Evolutionary conservation across 2,113 vertebrate species (phyloP), one percentile per base, ranked within the genome.

Genomic region (Pollimyrus isidori): DNA sequence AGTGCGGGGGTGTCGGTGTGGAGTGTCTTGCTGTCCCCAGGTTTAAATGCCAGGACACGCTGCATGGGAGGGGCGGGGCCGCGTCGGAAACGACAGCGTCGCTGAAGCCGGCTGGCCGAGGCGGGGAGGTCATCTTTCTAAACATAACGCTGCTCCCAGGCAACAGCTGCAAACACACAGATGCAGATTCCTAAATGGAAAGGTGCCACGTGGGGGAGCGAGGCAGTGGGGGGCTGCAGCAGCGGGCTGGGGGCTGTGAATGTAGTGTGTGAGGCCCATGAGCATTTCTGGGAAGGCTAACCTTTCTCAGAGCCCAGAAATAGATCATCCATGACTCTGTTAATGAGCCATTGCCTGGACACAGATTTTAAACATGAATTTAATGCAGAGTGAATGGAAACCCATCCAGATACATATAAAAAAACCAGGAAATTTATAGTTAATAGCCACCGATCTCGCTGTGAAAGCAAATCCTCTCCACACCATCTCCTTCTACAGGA

Each of bases 151-250:
- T 46, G 88, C 46, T 89, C n/a, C 88, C 88, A 58, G 76, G 88
- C 76, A 84, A 84, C 88, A 58, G 35, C n/a, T 62, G 49, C 88
- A 89, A 89, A 84, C 76, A 89, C 88, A 89, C 23, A 89, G 26
- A 82, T 39, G n/a, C 88, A 56, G 42, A 84, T 62, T 49, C 76
- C 80, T 58, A 52, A 56, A 80, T 45, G 17, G 23, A 30, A 53
- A 88, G 87, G 19, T 56, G 62, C 35, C 62, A 69, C 86, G 42
- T 52, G 45, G 39, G 35, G 21, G 39, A 62, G 52, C 49, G 9
- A 52, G 52, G 73, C 5, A 35, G 82, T 48, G 15, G 62, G 89
- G 52, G 35, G 85, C 19, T 52, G n/a, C 11, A 21, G 87, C 89
- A 89, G 65, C 42, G 35, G 35, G 23, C 45, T 17, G 30, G 17